Percentiles rank a stretch among this genome's conserved stretches.
These are phyloP conservation scores for Parnassius apollo DNA, from an alignment of 2,888 invertebrate genomes.

Conservation along the genomic window DNA sequence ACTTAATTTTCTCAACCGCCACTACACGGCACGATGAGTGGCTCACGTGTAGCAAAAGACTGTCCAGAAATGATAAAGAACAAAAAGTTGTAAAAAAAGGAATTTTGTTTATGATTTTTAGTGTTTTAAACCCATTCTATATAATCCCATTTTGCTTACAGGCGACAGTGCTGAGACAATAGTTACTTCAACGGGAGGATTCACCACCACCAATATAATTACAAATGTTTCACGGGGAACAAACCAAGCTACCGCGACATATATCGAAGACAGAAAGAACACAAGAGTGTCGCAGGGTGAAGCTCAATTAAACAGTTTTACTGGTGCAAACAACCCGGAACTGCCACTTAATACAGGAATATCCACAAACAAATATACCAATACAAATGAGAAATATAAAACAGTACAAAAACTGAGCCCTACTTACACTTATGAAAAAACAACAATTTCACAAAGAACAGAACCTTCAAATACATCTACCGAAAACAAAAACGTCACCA, in stretches of 20 bases:
- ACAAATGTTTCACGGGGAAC: slow-evolving; percentile 5
- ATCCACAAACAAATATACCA: slow-evolving; percentile 8
- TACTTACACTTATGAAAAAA: neutral
- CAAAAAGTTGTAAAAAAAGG: no score
- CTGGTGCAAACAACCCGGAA: slow-evolving; percentile 13
- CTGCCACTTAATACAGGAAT: slow-evolving; percentile 9
- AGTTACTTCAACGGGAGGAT: slow-evolving; percentile 28
- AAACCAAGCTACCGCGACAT: slow-evolving; percentile 16
- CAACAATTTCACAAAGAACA: slow-evolving; percentile 23
- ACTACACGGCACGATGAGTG: no score
- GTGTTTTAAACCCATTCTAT: no score
- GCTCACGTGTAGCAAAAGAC: no score
- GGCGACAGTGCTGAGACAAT: slow-evolving; percentile 59
- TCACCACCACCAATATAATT: slow-evolving; percentile 29
- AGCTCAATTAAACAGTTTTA: slow-evolving; percentile 1
- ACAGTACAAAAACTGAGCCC: slow-evolving; percentile 19
- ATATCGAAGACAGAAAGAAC: slow-evolving; percentile 17
- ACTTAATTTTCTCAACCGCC: no score
- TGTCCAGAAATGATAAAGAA: no score
- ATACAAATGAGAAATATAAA: slow-evolving; percentile 14
- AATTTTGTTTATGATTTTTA: no score
- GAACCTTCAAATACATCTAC: slow-evolving; percentile 19
- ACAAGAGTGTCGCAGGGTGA: slow-evolving; percentile 13
- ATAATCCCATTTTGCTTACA: slow-evolving; percentile 32
- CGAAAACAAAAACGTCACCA: slow-evolving; percentile 17